phyloP scores from a whole-genome alignment of 2,113 vertebrate species.

The Zosterops hypoxanthus region DNA sequence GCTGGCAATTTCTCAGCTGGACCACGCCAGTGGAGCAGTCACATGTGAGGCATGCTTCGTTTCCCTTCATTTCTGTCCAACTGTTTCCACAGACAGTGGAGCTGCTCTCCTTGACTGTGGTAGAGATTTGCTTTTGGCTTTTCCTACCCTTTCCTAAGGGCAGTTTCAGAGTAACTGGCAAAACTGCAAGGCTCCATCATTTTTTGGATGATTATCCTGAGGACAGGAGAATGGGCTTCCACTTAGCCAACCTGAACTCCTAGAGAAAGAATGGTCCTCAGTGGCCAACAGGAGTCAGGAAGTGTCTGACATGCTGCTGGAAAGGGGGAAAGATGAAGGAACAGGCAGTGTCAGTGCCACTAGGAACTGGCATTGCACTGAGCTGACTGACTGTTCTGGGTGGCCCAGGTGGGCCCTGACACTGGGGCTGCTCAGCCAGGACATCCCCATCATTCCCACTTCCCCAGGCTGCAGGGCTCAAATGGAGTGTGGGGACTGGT shows the following conservation, averaged over 20 bases:
- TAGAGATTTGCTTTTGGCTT: neutral
- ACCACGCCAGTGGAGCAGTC: neutral
- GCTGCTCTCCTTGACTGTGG: neutral
- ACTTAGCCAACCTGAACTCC: neutral
- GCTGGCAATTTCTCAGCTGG: neutral
- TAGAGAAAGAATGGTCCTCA: neutral
- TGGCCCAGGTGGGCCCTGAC: neutral
- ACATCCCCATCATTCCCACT: neutral
- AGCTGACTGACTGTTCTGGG: neutral
- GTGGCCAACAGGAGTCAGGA: neutral
- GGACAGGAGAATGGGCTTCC: neutral
- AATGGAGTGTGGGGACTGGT: neutral
- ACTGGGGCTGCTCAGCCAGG: fast-evolving
- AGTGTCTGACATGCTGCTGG: neutral
- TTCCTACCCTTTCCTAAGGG: neutral
- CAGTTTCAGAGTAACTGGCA: neutral
- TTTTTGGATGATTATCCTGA: neutral
- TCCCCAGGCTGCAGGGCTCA: neutral
- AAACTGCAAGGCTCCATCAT: neutral
- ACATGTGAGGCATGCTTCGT: neutral
- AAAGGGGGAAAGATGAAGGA: neutral
- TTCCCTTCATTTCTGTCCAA: slow-evolving; percentile 36
- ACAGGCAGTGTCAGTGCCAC: fast-evolving
- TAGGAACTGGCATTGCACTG: neutral
- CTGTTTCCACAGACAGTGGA: neutral